phyloP scores from a whole-genome alignment of 2,888 invertebrate species.

The Sphaerolaimus hirsutus region DNA sequence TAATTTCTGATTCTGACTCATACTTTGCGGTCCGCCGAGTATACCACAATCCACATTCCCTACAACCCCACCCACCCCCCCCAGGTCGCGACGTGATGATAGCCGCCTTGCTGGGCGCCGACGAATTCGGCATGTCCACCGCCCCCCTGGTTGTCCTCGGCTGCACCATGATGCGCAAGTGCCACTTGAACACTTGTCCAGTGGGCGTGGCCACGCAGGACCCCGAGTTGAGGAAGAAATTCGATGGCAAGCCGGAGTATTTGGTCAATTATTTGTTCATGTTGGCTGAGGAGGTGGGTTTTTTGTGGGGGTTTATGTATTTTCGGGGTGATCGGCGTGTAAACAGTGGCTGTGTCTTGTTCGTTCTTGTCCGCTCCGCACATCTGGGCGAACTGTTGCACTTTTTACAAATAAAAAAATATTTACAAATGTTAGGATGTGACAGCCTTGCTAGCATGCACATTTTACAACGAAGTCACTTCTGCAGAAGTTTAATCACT shows the following conservation, averaged over 20 bases:
- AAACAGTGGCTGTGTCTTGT: too few relatives aligned
- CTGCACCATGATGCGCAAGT: slow-evolving; percentile 99
- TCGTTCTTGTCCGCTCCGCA: too few relatives aligned
- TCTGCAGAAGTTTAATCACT: too few relatives aligned
- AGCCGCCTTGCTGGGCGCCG: slow-evolving; percentile 80
- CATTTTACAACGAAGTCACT: too few relatives aligned
- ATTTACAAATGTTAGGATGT: too few relatives aligned
- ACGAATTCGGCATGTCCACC: slow-evolving; percentile 94
- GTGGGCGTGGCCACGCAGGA: slow-evolving; percentile 98
- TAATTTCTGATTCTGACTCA: too few relatives aligned
- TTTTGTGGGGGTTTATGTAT: too few relatives aligned
- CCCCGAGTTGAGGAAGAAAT: slow-evolving; percentile 74
- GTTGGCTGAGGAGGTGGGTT: slow-evolving; percentile 63
- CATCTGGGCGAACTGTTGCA: too few relatives aligned
- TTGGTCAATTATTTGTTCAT: slow-evolving; percentile 90
- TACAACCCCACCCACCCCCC: slow-evolving; percentile 8
- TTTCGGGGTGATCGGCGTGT: too few relatives aligned
- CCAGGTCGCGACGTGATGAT: slow-evolving; percentile 74
- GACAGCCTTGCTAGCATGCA: too few relatives aligned
- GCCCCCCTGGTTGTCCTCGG: slow-evolving; percentile 90
- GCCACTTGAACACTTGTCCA: slow-evolving; percentile 93
- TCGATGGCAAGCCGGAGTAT: slow-evolving; percentile 87
- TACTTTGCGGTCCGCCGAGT: too few relatives aligned
- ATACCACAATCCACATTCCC: background rate
- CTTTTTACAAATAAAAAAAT: too few relatives aligned